Base-by-base conservation (phyloP, 2,888 invertebrate genomes). In the Dasysyrphus tricinctus region DNA sequence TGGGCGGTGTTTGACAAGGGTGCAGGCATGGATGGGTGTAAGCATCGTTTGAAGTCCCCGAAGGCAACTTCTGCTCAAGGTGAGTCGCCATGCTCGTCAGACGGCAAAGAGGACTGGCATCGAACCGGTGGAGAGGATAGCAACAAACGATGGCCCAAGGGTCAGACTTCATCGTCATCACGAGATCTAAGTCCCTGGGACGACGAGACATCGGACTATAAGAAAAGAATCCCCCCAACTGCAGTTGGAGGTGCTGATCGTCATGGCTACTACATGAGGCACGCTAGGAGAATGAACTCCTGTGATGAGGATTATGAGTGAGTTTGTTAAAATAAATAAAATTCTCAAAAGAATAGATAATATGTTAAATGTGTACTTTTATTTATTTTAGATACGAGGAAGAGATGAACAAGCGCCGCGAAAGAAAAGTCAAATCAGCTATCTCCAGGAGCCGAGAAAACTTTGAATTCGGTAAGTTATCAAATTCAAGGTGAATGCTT, bases 181-280 rank as follows among this genome's bases (percentile, higher is more conserved):
- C 93, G 96, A 0, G 97, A 97, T 90, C 95, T 95, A 29, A 96
- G 97, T 61, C 96, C 96, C 3, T 97, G 97, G 97, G 96, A 97
- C 84, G 96, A 96, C 87, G 97, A 97, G 89, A 93, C 89, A 89
- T 94, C 92, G 85, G 95, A 93, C 88, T 94, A 93, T 90, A 93
- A 90, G 91, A 93, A 92, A 92, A 94, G 91, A 39, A 90, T 91
- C 19, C 88, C 89, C 24, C 74, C 86, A 39, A 73, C 85, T 29
- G 76, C 76, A 44, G 56, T 78, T 19, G 73, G 63, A 6, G 86
- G 86, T 14, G 72, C 90, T 16, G 92, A 91, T 82, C 89, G 91
- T 0, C 91, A 92, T 86, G 92, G 91, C 6, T 93, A 92, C 83
- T 95, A 95, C 89, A 93, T 95, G 90, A 93, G 94, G 0, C 92